phyloP scores from a whole-genome alignment of 64 coral and sea anemone species.

The Stylophora pistillata region DNA sequence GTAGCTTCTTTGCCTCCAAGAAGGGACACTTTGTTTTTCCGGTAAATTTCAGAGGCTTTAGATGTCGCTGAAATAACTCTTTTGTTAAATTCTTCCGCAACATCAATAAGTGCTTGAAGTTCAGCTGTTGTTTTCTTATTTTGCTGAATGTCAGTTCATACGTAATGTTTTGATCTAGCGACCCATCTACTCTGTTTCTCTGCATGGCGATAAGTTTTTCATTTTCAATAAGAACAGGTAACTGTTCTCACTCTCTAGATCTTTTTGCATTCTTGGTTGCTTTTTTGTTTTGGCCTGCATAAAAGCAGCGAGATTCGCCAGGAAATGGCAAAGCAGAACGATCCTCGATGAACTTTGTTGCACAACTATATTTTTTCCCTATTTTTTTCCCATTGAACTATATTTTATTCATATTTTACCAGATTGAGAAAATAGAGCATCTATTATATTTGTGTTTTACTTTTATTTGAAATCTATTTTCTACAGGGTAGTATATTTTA shows the following conservation, averaged over 20 bases:
- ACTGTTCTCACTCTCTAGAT: not conserved
- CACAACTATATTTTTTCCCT: slow-evolving; percentile 37
- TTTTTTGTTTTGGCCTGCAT: slow-evolving; percentile 14
- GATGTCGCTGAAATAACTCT: slow-evolving; percentile 30
- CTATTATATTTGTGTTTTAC: slow-evolving; percentile 61
- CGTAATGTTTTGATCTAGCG: slow-evolving; percentile 13
- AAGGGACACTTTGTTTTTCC: not conserved
- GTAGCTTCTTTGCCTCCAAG: not conserved
- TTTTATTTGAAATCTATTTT: slow-evolving; percentile 58
- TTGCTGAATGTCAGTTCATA: not conserved
- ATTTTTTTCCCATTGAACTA: slow-evolving; percentile 27
- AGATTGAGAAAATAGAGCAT: slow-evolving; percentile 36
- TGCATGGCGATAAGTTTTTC: slow-evolving; percentile 4
- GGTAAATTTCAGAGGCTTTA: not conserved
- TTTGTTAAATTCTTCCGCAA: slow-evolving; percentile 43
- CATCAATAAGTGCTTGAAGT: slow-evolving; percentile 11
- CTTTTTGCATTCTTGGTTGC: not conserved
- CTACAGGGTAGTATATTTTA: slow-evolving; percentile 49
- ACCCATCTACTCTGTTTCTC: not conserved
- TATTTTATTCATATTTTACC: slow-evolving; percentile 62
- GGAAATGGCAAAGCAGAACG: slow-evolving; percentile 36
- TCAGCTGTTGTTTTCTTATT: not conserved
- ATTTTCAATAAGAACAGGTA: not conserved
- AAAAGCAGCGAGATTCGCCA: not conserved
- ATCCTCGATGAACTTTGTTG: slow-evolving; percentile 9